A percentile compares a stretch with the other conserved stretches of the same genome.
Conservation (phyloP, 2,113 vertebrate species). For the Pomatostomus ruficeps region DNA sequence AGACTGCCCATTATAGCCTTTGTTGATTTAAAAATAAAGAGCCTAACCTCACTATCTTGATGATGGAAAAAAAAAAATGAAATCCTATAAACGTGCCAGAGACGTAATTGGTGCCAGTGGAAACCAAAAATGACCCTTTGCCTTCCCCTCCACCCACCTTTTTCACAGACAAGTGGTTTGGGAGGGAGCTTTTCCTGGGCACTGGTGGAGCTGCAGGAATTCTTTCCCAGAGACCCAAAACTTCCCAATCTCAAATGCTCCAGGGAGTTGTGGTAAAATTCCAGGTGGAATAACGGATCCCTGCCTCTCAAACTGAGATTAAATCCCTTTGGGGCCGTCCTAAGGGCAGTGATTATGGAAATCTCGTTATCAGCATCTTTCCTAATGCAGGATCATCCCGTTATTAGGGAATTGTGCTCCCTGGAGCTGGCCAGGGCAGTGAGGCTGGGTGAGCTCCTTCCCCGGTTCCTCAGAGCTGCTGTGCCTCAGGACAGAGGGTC, state of each 20-base stretch:
- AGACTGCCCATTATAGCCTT: background rate
- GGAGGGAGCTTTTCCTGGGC: background rate
- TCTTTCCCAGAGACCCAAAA: background rate
- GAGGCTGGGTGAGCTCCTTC: fast-evolving
- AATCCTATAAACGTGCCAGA: background rate
- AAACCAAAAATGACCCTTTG: conserved; percentile 39
- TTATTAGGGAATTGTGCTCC: background rate
- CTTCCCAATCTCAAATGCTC: background rate
- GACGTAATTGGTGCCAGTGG: background rate
- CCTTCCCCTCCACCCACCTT: background rate
- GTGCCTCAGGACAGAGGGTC: background rate
- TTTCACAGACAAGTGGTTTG: background rate
- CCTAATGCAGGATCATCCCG: background rate
- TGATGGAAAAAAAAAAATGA: background rate
- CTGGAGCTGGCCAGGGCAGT: background rate
- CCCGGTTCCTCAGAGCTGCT: background rate
- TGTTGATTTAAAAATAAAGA: background rate
- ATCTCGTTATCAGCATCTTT: background rate
- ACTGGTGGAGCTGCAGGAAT: background rate
- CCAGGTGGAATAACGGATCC: background rate
- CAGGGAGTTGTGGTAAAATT: background rate
- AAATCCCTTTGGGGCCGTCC: background rate
- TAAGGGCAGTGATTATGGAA: background rate
- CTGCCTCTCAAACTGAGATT: background rate
- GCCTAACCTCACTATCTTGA: background rate